These are phyloP conservation scores for Montipora capitata DNA, from an alignment of 92 coral and sea anemone genomes.

Conservation along the genomic window DNA sequence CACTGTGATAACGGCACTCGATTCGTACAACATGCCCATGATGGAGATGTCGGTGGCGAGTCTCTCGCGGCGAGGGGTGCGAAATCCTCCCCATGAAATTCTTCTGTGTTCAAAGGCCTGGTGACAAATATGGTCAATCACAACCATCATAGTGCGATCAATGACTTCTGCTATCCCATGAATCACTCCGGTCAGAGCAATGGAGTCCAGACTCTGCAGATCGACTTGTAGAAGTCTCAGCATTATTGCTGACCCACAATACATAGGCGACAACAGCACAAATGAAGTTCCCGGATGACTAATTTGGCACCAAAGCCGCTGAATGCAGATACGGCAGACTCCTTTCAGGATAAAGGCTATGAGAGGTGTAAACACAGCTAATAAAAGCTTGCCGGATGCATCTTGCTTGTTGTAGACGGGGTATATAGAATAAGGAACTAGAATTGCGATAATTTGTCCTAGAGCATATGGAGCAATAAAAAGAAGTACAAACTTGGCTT, in stretches of 20 bases:
- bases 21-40: conserved; percentile 34
- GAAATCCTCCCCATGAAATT: conserved; percentile 28
- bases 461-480: background rate
- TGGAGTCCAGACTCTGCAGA: background rate
- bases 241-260: conserved; percentile 17
- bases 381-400: background rate
- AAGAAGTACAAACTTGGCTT: background rate
- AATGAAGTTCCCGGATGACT: conserved; percentile 37
- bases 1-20: conserved; percentile 6
- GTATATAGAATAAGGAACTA: background rate
- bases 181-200: conserved; percentile 12
- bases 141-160: conserved; percentile 27
- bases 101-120: background rate
- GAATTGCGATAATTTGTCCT: background rate
- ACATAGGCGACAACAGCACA: conserved; percentile 1
- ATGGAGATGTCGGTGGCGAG: conserved; percentile 20
- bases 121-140: conserved; percentile 1
- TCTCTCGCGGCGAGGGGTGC: conserved; percentile 41
- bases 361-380: conserved; percentile 7
- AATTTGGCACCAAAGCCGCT: conserved; percentile 14
- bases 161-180: conserved; percentile 24
- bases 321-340: conserved; percentile 3
- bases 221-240: conserved; percentile 18
- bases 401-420: background rate
- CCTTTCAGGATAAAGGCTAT: background rate